Conservation (phyloP, 2,113 vertebrate species). For the Ptychochromis oligacanthus region DNA sequence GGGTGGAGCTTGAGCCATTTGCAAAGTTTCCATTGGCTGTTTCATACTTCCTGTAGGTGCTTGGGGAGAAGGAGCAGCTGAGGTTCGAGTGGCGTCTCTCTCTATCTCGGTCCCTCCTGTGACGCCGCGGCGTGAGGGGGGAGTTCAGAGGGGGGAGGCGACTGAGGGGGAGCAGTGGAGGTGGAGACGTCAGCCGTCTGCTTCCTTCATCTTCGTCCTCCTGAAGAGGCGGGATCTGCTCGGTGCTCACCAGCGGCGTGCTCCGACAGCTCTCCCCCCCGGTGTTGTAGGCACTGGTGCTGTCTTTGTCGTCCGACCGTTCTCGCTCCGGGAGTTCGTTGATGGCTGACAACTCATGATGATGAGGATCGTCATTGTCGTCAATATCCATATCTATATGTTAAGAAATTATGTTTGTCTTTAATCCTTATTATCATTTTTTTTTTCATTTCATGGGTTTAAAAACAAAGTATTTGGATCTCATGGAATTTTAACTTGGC, state of each 20-base stretch:
- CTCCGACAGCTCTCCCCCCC: conserved; percentile 87
- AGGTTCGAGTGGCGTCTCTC: conserved; percentile 69
- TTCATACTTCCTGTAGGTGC: conserved; percentile 51
- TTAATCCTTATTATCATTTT: too few species aligned
- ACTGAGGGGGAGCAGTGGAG: conserved; percentile 43
- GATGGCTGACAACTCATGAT: conserved; percentile 84
- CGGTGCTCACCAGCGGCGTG: conserved; percentile 78
- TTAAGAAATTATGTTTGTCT: not conserved
- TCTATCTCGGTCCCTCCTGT: conserved; percentile 23
- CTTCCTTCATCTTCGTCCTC: conserved; percentile 33
- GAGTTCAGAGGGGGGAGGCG: conserved; percentile 54
- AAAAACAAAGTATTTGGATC: too few species aligned
- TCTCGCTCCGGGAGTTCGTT: conserved; percentile 85
- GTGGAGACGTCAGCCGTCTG: conserved; percentile 25
- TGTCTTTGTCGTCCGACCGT: conserved; percentile 84
- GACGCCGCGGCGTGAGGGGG: conserved; percentile 47
- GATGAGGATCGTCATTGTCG: conserved; percentile 66
- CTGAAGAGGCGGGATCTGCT: conserved; percentile 70
- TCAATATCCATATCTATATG: conserved; percentile 36
- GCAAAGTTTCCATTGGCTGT: conserved; percentile 30
- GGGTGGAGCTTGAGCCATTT: conserved; percentile 60
- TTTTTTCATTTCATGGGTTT: too few species aligned
- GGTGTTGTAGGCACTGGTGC: conserved; percentile 89
- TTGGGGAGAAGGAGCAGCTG: conserved; percentile 51
- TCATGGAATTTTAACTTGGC: too few species aligned